Base-by-base conservation (phyloP, 2,113 vertebrate genomes). In the Heterochromis multidens region DNA sequence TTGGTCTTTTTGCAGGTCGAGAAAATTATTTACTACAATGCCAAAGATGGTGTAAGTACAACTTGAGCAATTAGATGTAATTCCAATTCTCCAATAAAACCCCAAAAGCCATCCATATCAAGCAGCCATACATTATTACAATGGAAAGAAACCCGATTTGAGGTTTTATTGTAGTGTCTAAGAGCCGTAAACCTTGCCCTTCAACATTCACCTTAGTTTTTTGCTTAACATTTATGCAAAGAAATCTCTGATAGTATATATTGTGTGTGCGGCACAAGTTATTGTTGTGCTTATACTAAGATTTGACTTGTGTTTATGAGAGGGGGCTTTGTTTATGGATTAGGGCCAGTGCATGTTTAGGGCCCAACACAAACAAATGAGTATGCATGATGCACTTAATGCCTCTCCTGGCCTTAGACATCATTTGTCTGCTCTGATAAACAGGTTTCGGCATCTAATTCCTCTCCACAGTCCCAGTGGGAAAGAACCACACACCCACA, bases 21-120 rank as follows among this genome's bases (percentile, higher is more conserved):
- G 72, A 96, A 97, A 81, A 95, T 97, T 27, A 88, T 96, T 86
- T 99, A 99, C 95, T 99, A 97, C 95, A 98, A 98, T 87, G 97
- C 97, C 92, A 99, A 99, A 95, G 97, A 98, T 16, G 95, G 97
- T n/a, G 97, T 98, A 76, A 97, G 97, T 93, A 93, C 27, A 84
- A 61, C 12, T 19, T 63, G 35, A 81, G 54, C 16, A 86, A 52
- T 16, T 74, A 56, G 10, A 77, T 37, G 21, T 3, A 5, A 72
- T 80, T 19, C 9, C 54, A 40, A 57, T 77, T 72, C 25, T 29
- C 21, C 31, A 58, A 87, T 70, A 29, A 60, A 60, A 76, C n/a
- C 23, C 40, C 19, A 6, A 49, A 72, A 65, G 11, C 19, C 40
- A 27, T 16, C 14, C 16, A 52, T 40, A 33, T 40, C 40, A 25